Conservation (phyloP, 2,888 invertebrate species). For the Chloroclysta siterata region DNA sequence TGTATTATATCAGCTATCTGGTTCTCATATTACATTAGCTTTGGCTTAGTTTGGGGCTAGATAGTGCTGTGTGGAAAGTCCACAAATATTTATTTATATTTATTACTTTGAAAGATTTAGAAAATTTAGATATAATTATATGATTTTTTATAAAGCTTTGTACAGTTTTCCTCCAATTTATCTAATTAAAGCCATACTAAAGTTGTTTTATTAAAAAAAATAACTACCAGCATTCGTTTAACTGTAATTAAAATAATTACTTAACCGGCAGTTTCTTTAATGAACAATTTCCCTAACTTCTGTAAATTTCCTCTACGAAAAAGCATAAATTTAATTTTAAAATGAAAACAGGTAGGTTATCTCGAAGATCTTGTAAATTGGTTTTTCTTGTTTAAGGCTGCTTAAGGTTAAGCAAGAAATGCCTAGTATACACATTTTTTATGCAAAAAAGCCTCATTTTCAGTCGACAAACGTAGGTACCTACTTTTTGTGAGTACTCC, state of each 20-base stretch:
- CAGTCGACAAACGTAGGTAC: slow-evolving; percentile 20
- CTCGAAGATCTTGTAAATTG: slow-evolving; percentile 32
- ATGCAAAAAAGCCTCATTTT: slow-evolving; percentile 27
- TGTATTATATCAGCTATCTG: no score
- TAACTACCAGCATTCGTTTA: background rate
- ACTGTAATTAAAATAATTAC: background rate
- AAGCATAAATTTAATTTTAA: slow-evolving; percentile 26
- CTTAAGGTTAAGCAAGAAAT: slow-evolving; percentile 21
- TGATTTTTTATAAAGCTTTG: no score
- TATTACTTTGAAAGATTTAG: no score
- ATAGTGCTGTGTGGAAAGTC: no score
- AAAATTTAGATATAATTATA: no score
- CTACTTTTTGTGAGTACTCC: slow-evolving; percentile 18
- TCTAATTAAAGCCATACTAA: no score
- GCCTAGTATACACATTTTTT: slow-evolving; percentile 25
- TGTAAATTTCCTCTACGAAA: slow-evolving; percentile 16
- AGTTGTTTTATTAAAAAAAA: background rate
- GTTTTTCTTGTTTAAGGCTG: slow-evolving; percentile 18
- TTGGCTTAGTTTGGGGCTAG: no score
- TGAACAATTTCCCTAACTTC: slow-evolving; percentile 5
- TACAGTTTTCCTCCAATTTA: no score
- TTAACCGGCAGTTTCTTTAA: background rate
- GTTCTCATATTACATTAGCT: no score
- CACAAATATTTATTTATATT: no score
- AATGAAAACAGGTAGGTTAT: slow-evolving; percentile 24